Base-by-base conservation (phyloP, 2,888 invertebrate species). In the Zaprionus lineosus region DNA sequence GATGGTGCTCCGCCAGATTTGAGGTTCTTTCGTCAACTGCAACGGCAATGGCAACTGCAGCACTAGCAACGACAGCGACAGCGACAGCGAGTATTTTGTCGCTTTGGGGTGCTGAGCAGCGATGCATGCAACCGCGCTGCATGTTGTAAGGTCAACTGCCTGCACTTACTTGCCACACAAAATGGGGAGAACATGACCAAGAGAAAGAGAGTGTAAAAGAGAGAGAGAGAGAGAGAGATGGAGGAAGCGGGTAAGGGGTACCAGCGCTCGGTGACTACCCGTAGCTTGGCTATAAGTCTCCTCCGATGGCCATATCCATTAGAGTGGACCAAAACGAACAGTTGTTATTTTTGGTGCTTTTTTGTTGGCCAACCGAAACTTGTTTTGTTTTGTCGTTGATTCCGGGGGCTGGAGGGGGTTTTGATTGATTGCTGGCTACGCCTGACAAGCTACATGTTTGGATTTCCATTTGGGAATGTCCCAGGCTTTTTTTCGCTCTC, bases 41-140 rank as follows among this genome's bases (percentile, higher is more conserved):
- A n/a, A n/a, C n/a, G n/a, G n/a, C n/a, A n/a, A n/a, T n/a, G n/a
- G n/a, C n/a, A n/a, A n/a, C n/a, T n/a, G n/a, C n/a, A n/a, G n/a
- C n/a, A n/a, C n/a, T n/a, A n/a, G n/a, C n/a, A n/a, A n/a, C n/a
- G n/a, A n/a, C n/a, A n/a, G n/a, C n/a, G n/a, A 21, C 21, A 21
- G 9, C 8, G 24, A 4, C n/a, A 16, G 12, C 41, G 29, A 9
- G n/a, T n/a, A n/a, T n/a, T 18, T 31, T 15, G 18, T 34, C 16
- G 3, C 15, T 19, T 24, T 56, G 46, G 57, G 55, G 53, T 70
- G 67, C 43, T 18, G 41, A 44, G 63, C 71, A 72, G 39, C 58
- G 64, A 53, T 47, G 72, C 71, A 72, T 71, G 67, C 56, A 70
- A 61, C 70, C 61, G 51, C 12, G 21, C 36, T 51, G 46, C 46